Conservation (phyloP, 2,113 vertebrate species). For the Campylomormyrus tamandua region DNA sequence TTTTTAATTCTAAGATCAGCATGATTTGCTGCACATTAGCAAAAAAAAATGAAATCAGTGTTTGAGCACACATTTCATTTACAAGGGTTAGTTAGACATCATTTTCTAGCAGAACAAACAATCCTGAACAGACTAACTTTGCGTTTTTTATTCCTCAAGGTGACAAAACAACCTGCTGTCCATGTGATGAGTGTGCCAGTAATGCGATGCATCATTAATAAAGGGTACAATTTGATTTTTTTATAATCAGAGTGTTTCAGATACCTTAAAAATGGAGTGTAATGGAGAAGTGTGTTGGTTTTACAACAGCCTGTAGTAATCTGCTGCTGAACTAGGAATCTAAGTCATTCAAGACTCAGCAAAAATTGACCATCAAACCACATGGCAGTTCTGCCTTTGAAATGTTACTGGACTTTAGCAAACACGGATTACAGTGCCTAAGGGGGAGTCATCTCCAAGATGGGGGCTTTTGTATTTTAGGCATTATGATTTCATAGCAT, state of each 20-base stretch:
- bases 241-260: not conserved
- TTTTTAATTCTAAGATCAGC: not conserved
- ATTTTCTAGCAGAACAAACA: not conserved
- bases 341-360: not conserved
- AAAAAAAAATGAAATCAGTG: not conserved
- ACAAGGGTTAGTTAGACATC: not conserved
- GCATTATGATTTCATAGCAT: not conserved
- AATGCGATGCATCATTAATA: not conserved
- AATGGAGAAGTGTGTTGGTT: not conserved
- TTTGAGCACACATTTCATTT: not conserved
- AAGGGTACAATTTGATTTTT: not conserved
- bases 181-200: not conserved
- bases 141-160: not conserved
- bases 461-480: not conserved
- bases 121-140: not conserved
- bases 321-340: not conserved
- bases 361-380: not conserved
- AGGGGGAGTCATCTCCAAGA: not conserved
- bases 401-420: not conserved
- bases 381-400: not conserved
- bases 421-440: not conserved
- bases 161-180: not conserved
- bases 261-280: not conserved
- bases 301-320: not conserved
- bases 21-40: not conserved